phyloP scores from a whole-genome alignment of 2,888 invertebrate species.

The Liopterus haemorrhoidalis region DNA sequence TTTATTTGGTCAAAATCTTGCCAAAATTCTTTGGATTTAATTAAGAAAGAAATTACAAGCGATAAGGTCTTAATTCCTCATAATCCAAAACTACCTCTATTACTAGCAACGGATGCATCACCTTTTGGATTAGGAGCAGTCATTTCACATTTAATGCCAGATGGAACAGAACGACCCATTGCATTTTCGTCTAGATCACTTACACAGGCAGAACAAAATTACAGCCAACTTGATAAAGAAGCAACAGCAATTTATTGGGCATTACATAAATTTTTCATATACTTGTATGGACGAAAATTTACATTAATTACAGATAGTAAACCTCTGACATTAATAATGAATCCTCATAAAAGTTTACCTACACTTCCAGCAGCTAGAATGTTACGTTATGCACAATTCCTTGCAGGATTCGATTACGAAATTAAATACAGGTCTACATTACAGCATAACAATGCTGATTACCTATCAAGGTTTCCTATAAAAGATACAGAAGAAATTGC shows the following conservation, averaged over 20 bases:
- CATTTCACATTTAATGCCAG: conserved; percentile 29
- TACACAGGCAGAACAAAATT: conserved; percentile 3
- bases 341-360: conserved; percentile 4
- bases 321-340: conserved; percentile 8
- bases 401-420: conserved; percentile 27
- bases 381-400: conserved; percentile 24
- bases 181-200: conserved; percentile 29
- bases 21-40: conserved; percentile 18
- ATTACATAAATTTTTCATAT: conserved; percentile 7
- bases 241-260: conserved; percentile 8
- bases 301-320: conserved; percentile 10
- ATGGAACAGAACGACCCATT: conserved; percentile 39
- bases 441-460: conserved; percentile 26
- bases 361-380: conserved; percentile 17
- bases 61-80: conserved; percentile 32
- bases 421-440: conserved; percentile 21
- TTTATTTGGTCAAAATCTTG: conserved; percentile 26
- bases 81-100: conserved; percentile 30
- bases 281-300: conserved; percentile 6
- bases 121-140: conserved; percentile 30
- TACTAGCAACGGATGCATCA: conserved; percentile 39
- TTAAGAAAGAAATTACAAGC: conserved; percentile 30
- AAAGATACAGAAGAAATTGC: not conserved
- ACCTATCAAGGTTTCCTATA: conserved; percentile 25
- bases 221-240: conserved; percentile 3